A percentile compares a stretch with the other conserved stretches of the same genome.
phyloP scores from a whole-genome alignment of 2,113 vertebrate genomes.

The Lophius piscatorius region DNA sequence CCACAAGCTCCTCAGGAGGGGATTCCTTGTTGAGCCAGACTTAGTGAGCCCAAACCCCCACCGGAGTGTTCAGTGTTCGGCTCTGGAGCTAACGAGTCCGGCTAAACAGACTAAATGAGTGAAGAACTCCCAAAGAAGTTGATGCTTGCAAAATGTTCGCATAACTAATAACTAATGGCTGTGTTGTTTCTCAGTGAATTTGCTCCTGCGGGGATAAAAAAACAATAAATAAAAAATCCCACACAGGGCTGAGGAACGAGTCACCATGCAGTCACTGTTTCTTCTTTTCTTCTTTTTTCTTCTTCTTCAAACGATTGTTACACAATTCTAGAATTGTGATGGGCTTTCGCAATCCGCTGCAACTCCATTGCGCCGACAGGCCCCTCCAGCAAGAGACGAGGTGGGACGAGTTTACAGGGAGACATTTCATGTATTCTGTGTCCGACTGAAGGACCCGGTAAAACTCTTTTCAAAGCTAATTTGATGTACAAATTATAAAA shows the following conservation, averaged over 20 bases:
- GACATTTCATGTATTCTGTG: neutral
- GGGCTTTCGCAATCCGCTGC: neutral
- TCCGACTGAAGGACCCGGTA: neutral
- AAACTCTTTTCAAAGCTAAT: neutral
- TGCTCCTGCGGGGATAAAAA: neutral
- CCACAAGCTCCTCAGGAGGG: no score
- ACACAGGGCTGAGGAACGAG: no score
- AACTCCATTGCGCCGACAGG: neutral
- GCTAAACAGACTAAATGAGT: constrained; percentile 22
- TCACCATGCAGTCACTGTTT: neutral
- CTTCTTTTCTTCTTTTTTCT: no score
- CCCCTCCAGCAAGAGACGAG: neutral
- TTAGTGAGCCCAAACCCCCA: no score
- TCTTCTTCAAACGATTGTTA: neutral
- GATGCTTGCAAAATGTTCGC: constrained; percentile 6
- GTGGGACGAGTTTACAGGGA: constrained; percentile 3
- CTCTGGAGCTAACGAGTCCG: constrained; percentile 10
- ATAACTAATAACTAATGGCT: neutral
- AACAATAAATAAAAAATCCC: no score
- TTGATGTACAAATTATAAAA: no score
- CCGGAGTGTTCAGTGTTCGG: no score
- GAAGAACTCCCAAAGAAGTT: neutral
- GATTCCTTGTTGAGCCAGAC: no score
- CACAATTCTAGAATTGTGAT: neutral
- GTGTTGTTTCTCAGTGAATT: neutral